Base-by-base conservation (phyloP, 2,797 vertebrate genomes). In the Ceryle rudis region DNA sequence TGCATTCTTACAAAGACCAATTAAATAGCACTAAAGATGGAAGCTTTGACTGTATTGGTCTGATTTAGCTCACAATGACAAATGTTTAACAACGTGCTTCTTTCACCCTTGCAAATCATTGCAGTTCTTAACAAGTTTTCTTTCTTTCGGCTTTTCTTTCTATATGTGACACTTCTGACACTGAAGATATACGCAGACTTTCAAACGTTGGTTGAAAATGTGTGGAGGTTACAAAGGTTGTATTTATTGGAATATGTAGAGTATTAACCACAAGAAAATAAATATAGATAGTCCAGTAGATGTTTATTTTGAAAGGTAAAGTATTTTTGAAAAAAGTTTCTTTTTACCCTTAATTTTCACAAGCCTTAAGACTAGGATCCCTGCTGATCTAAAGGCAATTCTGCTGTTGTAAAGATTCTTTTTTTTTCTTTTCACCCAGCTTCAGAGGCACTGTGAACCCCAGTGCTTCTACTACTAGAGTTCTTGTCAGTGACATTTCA, bases 81-180 rank as follows among this genome's bases (percentile, higher is more conserved):
- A 78, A 84, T 83, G 72, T 95, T 95, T 96, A 83, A 86, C 81
- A 91, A 84, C 39, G 61, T 92, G n/a, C 58, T 92, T 71, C 81
- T 89, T 96, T 81, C 54, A 81, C 69, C 58, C 46, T 84, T 73
- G 62, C 69, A 86, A 66, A 83, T 86, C 10, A 3, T 37, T 66
- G 51, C 58, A 23, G n/a, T 91, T 91, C 51, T 86, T 84, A 81
- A 73, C 55, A 92, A 52, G 35, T 93, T 94, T 92, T 77, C 72
- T 88, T 96, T 79, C 61, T 93, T 93, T 93, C 66, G 70, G 61
- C 71, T 65, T 78, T 87, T 83, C 75, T 93, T 86, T 81, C 75
- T 83, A 0, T 78, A 74, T 64, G 25, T 4, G 9, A 79, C 51
- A 20, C 58, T 86, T 88, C 22, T 66, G 80, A 89, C 81, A 96